phyloP scores from a whole-genome alignment of 2,888 invertebrate species.

The Plagodis pulveraria region DNA sequence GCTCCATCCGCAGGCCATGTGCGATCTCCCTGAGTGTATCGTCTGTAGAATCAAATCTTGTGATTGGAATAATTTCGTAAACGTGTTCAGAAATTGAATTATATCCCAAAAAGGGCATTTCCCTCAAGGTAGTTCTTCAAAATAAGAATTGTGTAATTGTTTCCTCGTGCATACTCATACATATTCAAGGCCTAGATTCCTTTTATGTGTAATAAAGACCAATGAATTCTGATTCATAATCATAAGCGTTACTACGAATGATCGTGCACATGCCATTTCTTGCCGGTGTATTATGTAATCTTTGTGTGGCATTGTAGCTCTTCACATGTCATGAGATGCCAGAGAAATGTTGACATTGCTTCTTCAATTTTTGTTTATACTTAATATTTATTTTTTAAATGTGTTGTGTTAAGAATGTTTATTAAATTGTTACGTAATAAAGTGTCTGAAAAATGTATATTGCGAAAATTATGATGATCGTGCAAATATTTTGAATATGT shows the following conservation, averaged over 20 bases:
- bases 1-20: too few species aligned
- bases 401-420: neutral
- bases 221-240: slow-evolving; percentile 20
- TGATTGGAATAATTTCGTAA: too few species aligned
- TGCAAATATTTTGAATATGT: neutral
- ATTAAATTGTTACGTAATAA: neutral
- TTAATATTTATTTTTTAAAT: neutral
- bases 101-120: too few species aligned
- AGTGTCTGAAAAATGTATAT: neutral
- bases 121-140: too few species aligned
- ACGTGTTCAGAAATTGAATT: too few species aligned
- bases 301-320: slow-evolving; percentile 2
- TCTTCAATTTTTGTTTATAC: neutral
- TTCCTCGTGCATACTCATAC: neutral
- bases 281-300: slow-evolving; percentile 8
- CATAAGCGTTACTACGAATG: slow-evolving; percentile 1
- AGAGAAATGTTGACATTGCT: slow-evolving; percentile 3
- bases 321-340: neutral
- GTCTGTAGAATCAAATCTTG: too few species aligned
- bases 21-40: too few species aligned
- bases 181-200: neutral
- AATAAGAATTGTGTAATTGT: neutral
- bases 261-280: slow-evolving; percentile 2
- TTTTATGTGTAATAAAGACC: slow-evolving; percentile 11
- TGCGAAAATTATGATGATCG: too few species aligned